Percentiles rank a stretch among this genome's conserved stretches.
phyloP scores from a whole-genome alignment of 2,113 vertebrate species.

The Dicrurus megarhynchus region DNA sequence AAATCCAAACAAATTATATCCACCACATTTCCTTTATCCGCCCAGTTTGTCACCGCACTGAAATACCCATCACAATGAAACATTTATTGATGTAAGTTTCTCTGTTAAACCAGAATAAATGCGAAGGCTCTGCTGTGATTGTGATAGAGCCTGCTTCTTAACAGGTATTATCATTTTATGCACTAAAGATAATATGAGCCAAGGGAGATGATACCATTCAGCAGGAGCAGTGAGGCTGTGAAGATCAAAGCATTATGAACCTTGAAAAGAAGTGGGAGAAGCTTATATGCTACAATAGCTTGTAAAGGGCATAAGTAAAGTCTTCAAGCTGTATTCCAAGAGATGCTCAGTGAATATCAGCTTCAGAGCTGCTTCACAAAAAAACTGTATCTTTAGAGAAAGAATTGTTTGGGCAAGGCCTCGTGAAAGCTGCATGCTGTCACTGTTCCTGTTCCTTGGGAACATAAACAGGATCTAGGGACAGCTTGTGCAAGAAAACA shows the following conservation, averaged over 20 bases:
- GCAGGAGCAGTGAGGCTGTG: constrained; percentile 7
- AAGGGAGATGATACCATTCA: constrained; percentile 68
- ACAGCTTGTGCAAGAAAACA: constrained; percentile 70
- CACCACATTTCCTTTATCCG: constrained; percentile 55
- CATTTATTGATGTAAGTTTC: constrained; percentile 61
- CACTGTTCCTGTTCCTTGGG: constrained; percentile 69
- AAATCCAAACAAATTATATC: constrained; percentile 72
- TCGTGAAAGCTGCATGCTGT: constrained; percentile 66
- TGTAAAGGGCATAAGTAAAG: constrained; percentile 18
- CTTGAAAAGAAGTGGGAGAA: constrained; percentile 41
- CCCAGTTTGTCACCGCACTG: constrained; percentile 42
- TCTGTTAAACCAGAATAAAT: constrained; percentile 57
- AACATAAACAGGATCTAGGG: constrained; percentile 72
- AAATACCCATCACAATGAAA: constrained; percentile 57
- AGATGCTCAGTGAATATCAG: constrained; percentile 4
- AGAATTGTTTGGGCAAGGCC: constrained; percentile 57
- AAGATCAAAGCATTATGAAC: constrained; percentile 52
- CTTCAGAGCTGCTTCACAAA: constrained; percentile 32
- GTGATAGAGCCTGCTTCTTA: constrained; percentile 56
- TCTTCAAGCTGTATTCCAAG: constrained; percentile 38
- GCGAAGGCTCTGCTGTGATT: constrained; percentile 61
- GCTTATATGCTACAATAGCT: not conserved
- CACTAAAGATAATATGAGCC: constrained; percentile 67
- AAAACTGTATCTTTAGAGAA: constrained; percentile 24
- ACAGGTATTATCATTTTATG: constrained; percentile 67